Percentiles rank a stretch among this genome's conserved stretches.
These are phyloP conservation scores for Augiades crinisus DNA, from an alignment of 2,888 invertebrate species.

Conservation along the genomic window DNA sequence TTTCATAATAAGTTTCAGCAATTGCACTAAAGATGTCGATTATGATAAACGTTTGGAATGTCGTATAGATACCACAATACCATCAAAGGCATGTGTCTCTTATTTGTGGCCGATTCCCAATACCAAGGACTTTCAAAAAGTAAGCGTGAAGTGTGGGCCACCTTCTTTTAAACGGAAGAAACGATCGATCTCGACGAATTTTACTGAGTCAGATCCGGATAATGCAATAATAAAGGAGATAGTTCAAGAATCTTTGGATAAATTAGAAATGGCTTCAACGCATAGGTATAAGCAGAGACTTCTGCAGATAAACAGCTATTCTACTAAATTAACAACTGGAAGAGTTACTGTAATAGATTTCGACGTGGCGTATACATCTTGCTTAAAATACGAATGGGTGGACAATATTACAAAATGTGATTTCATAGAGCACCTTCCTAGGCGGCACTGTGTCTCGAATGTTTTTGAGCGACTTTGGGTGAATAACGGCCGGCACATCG, in stretches of 20 bases:
- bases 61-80: constrained; percentile 40
- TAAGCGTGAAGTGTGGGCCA: constrained; percentile 42
- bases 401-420: constrained; percentile 57
- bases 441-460: constrained; percentile 60
- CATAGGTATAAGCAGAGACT: constrained; percentile 63
- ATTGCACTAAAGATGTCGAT: constrained; percentile 54
- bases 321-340: constrained; percentile 56
- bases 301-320: constrained; percentile 55
- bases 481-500: constrained; percentile 53
- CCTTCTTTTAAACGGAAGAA: constrained; percentile 36
- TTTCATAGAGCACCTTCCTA: constrained; percentile 60
- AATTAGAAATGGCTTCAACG: constrained; percentile 59
- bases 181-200: constrained; percentile 42
- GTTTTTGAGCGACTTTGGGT: constrained; percentile 61
- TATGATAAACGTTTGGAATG: constrained; percentile 42
- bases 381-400: constrained; percentile 66
- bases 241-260: constrained; percentile 53
- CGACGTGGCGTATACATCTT: constrained; percentile 66
- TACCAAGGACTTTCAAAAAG: constrained; percentile 43
- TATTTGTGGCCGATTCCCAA: constrained; percentile 49
- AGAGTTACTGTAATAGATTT: constrained; percentile 64
- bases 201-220: constrained; percentile 44
- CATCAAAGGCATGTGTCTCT: constrained; percentile 48
- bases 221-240: constrained; percentile 49
- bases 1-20: constrained; percentile 51